A percentile compares a stretch with the other conserved stretches of the same genome.
phyloP scores from a whole-genome alignment of 2,797 vertebrate genomes.

The Sarcophilus harrisii region DNA sequence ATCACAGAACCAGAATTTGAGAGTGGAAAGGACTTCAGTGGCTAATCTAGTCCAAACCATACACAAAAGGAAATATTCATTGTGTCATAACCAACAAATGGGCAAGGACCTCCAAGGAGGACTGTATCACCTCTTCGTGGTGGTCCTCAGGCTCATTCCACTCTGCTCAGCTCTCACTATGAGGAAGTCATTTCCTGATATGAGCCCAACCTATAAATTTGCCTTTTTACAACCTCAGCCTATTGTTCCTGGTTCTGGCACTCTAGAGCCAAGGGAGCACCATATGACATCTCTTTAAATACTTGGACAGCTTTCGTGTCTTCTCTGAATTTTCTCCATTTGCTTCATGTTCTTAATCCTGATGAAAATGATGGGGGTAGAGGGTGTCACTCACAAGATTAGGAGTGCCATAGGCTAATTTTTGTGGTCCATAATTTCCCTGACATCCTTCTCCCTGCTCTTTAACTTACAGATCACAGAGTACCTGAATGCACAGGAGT shows the following conservation, averaged over 20 bases:
- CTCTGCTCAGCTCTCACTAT: neutral
- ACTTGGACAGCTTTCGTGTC: neutral
- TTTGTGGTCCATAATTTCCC: neutral
- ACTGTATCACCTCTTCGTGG: too few species aligned
- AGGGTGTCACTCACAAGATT: neutral
- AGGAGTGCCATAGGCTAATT: neutral
- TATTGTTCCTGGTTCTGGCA: neutral
- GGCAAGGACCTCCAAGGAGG: neutral
- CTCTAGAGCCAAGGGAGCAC: neutral
- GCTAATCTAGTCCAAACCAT: neutral
- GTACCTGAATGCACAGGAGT: slow-evolving; percentile 95
- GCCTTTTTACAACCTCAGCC: neutral
- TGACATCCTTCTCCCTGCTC: slow-evolving; percentile 13
- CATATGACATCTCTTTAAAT: neutral
- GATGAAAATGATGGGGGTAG: neutral
- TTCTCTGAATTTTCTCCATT: neutral
- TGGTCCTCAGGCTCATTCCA: too few species aligned
- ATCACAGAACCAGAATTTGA: neutral
- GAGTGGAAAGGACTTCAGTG: neutral
- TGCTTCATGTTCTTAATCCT: neutral
- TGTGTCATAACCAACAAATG: neutral
- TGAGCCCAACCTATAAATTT: neutral
- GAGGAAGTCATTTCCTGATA: neutral
- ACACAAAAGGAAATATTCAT: neutral
- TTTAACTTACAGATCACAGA: slow-evolving; percentile 89